Percentiles rank a stretch among this genome's conserved stretches.
These are phyloP conservation scores for Prochilodus magdalenae DNA, from an alignment of 2,113 vertebrate genomes.

Conservation along the genomic window DNA sequence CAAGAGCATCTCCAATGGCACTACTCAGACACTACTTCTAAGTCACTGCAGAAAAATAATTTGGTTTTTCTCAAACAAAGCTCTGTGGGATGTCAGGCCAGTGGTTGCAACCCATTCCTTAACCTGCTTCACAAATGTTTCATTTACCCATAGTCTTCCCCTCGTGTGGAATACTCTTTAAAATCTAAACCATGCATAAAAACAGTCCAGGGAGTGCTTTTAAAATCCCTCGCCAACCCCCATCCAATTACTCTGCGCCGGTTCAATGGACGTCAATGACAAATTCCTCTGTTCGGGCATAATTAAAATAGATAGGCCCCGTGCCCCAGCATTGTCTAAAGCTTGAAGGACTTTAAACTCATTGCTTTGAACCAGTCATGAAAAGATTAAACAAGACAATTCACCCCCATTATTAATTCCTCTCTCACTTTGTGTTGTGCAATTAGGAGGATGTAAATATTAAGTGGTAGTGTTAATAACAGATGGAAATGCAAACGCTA, in stretches of 20 bases:
- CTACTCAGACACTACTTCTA: background rate
- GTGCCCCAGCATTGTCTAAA: constrained; percentile 26
- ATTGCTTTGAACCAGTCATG: constrained; percentile 2
- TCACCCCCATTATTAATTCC: background rate
- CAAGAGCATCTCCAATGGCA: background rate
- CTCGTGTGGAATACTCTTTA: constrained; percentile 42
- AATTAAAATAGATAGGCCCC: constrained; percentile 43
- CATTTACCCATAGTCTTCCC: constrained; percentile 7
- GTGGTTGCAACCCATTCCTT: constrained; percentile 11
- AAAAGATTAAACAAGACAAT: constrained; percentile 14
- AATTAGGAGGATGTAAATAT: constrained; percentile 1
- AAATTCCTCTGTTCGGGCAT: constrained; percentile 40
- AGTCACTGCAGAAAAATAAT: background rate
- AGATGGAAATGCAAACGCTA: background rate
- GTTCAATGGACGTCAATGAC: constrained; percentile 47
- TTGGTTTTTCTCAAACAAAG: background rate
- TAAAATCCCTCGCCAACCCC: constrained; percentile 38
- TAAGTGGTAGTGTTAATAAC: background rate
- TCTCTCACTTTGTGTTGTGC: background rate
- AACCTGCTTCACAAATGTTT: constrained; percentile 1
- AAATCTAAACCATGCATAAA: constrained; percentile 52
- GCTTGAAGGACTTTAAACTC: constrained; percentile 4
- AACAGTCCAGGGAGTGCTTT: constrained; percentile 40
- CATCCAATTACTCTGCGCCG: constrained; percentile 39
- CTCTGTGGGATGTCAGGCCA: background rate